Evolutionary conservation across 2,797 vertebrate genomes (phyloP).

Genomic region (Girardinus metallicus): DNA sequence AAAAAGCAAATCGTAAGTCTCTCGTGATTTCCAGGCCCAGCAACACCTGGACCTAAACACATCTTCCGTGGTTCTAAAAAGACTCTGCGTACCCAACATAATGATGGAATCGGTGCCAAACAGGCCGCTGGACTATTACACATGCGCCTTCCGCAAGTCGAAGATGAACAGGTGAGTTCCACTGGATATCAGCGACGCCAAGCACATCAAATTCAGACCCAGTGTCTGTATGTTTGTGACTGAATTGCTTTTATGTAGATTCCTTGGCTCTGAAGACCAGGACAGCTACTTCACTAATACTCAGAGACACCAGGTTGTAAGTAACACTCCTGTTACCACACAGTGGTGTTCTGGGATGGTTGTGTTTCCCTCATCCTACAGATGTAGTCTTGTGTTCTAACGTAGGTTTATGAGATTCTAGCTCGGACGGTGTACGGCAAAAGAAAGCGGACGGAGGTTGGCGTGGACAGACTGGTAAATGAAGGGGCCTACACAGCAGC

Average conservation of each 20-base stretch:
- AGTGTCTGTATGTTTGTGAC: not conserved
- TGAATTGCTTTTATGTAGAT: slow-evolving; percentile 63
- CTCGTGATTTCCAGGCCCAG: slow-evolving; percentile 70
- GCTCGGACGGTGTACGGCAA: slow-evolving; percentile 80
- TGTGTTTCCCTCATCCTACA: not conserved
- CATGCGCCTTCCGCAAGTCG: slow-evolving; percentile 82
- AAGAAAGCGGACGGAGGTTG: slow-evolving; percentile 82
- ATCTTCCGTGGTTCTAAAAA: slow-evolving; percentile 72
- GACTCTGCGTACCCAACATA: slow-evolving; percentile 76
- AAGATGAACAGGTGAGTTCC: slow-evolving; percentile 78
- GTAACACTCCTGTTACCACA: slow-evolving; percentile 37
- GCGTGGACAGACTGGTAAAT: slow-evolving; percentile 80
- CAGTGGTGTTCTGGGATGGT: not conserved
- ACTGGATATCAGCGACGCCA: not conserved
- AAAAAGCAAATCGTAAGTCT: not conserved
- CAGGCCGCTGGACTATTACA: slow-evolving; percentile 82
- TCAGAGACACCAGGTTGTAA: slow-evolving; percentile 82
- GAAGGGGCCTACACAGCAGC: slow-evolving; percentile 81
- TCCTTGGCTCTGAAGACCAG: slow-evolving; percentile 78
- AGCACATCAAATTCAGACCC: not conserved
- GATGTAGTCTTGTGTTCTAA: not conserved
- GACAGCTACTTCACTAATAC: slow-evolving; percentile 83
- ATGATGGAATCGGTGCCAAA: slow-evolving; percentile 79
- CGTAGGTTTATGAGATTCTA: slow-evolving; percentile 85
- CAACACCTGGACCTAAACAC: slow-evolving; percentile 79